Conservation (phyloP, 1,140 invertebrate genomes). For the Brachionus rubens region DNA sequence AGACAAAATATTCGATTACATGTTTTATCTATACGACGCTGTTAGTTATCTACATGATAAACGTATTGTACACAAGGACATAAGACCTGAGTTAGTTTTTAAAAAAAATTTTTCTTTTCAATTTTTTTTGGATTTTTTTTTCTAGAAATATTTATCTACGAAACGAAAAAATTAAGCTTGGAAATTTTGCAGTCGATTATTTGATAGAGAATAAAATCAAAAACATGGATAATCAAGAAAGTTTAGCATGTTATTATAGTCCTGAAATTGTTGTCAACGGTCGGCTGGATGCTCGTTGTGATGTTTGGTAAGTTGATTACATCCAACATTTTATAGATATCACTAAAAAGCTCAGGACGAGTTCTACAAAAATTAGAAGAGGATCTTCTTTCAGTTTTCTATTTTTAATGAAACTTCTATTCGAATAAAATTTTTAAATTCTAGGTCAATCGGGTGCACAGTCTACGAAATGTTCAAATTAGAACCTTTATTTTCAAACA, state of each 20-base stretch:
- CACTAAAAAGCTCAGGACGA: no score
- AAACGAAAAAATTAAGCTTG: slow-evolving; percentile 30
- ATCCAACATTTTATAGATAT: no score
- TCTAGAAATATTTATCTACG: slow-evolving; percentile 39
- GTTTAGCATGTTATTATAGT: slow-evolving; percentile 23
- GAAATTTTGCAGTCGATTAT: slow-evolving; percentile 11
- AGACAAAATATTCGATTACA: slow-evolving; percentile 37
- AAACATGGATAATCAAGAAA: not conserved
- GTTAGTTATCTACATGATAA: slow-evolving; percentile 31
- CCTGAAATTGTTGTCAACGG: not conserved
- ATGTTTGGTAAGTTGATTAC: slow-evolving; percentile 6
- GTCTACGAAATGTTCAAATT: slow-evolving; percentile 13
- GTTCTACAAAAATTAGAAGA: no score
- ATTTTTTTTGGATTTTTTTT: not conserved
- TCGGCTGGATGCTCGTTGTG: not conserved
- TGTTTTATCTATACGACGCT: slow-evolving; percentile 29
- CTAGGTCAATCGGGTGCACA: slow-evolving; percentile 13
- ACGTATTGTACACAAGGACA: not conserved
- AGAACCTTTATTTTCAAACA: slow-evolving; percentile 12
- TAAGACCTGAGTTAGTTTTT: not conserved
- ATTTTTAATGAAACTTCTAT: no score
- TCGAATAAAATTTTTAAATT: no score
- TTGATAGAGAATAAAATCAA: not conserved
- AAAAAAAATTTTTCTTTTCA: not conserved
- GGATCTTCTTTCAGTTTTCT: no score